Evolutionary conservation across 2,888 invertebrate genomes (phyloP), one percentile per base, ranked within the genome.

Genomic region (Drosophila histrio): DNA sequence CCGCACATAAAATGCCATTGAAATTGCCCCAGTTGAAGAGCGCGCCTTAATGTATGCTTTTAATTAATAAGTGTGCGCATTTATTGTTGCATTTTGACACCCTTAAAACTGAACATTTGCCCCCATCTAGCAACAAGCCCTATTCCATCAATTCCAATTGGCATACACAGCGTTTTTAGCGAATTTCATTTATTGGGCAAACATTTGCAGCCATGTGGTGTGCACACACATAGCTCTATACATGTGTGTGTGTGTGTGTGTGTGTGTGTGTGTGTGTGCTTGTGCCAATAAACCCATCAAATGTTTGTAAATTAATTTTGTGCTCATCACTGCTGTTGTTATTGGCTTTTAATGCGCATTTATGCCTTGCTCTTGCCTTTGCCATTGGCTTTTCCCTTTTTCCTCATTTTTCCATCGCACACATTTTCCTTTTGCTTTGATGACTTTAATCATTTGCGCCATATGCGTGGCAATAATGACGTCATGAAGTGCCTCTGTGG

Each of bases 221-320:
- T 41, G 21, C 38, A 52, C 52, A 52, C 30, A 46, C 44, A 44
- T 15, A 15, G 15, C 30, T 4, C 24, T 24, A 44, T 8, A 17
- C 3, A 36, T 2, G 19, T 50, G 24, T 26, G 34, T 13, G 39
- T 39, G 7, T 49, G 28, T 44, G 34, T 46, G 36, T 46, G 21
- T 59, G 36, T 39, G 17, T 7, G 8, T 21, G 46, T 44, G 47
- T 46, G 61, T 59, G 49, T 70, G 57, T 56, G 26, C 44, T 30
- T 44, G 43, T 52, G 60, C 66, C 77, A 76, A 72, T 73, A 73
- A 73, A 76, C 77, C 73, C 72, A 71, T 76, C 72, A 73, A 82
- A 76, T 78, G 76, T 77, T 84, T 84, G 87, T 84, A 84, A 81
- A 81, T 87, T 81, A 84, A 87, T 87, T 81, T 81, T 87, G 67